Conservation (phyloP, 1,140 invertebrate genomes). For the Megalopta genalis region DNA sequence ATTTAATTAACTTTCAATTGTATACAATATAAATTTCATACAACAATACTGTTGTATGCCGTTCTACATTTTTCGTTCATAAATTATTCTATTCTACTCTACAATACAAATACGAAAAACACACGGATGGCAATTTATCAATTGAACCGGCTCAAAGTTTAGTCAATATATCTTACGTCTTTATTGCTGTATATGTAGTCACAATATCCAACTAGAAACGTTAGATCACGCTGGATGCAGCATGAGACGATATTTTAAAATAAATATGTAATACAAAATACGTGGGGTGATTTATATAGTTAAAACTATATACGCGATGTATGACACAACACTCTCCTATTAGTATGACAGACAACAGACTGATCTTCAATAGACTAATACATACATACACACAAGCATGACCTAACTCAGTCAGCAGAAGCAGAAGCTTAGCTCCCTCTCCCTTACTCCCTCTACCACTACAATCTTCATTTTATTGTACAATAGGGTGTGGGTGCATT, state of each 20-base stretch:
- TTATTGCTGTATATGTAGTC: not conserved
- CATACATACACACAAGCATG: too few species aligned
- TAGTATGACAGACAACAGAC: conserved; percentile 10
- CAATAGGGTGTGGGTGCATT: too few species aligned
- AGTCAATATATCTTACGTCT: not conserved
- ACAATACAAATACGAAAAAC: not conserved
- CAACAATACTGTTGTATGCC: not conserved
- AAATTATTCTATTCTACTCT: not conserved
- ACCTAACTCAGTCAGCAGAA: too few species aligned
- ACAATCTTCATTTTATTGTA: too few species aligned
- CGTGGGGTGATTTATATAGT: not conserved
- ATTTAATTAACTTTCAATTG: not conserved
- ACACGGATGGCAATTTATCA: not conserved
- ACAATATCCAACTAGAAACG: not conserved
- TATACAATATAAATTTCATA: not conserved
- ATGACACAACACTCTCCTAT: not conserved
- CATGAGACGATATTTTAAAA: not conserved
- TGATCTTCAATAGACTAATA: too few species aligned
- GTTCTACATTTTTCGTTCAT: not conserved
- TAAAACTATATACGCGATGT: not conserved
- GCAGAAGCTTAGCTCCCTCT: too few species aligned
- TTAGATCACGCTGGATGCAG: not conserved
- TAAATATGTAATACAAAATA: not conserved
- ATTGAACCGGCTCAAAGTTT: not conserved
- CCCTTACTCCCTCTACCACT: too few species aligned